Evolutionary conservation across 37 sponge, comb jelly and placozoan genomes (phyloP).

Genomic region (Cliona cf. orientalis): DNA sequence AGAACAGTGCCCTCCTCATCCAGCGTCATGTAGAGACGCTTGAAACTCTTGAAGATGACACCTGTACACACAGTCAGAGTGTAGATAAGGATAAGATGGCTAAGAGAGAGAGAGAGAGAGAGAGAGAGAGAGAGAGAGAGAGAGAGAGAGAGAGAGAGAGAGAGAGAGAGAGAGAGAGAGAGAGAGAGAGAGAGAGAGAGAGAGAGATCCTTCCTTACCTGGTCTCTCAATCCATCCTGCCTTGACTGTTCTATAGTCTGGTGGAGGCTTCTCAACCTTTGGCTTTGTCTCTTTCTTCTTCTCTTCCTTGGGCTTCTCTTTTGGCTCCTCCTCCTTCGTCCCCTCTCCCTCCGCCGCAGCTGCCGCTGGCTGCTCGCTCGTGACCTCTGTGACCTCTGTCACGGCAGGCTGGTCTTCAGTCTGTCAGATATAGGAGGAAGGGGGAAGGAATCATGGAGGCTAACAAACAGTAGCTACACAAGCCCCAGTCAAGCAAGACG

Average conservation of each 20-base stretch:
- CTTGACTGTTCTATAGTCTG: constrained; percentile 29
- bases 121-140: no score
- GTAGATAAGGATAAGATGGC: no score
- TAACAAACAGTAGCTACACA: no score
- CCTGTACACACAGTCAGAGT: no score
- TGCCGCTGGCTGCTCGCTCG: neutral
- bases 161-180: no score
- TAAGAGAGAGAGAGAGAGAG: neutral
- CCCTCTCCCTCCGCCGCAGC: neutral
- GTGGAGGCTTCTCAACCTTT: constrained; percentile 21
- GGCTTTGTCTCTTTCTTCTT: constrained; percentile 10
- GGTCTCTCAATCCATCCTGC: constrained; percentile 25
- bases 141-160: no score
- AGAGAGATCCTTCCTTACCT: no score
- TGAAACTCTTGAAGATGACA: constrained; percentile 44
- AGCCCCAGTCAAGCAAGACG: no score
- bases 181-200: no score
- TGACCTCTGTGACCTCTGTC: constrained; percentile 3
- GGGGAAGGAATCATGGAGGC: no score
- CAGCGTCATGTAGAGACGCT: constrained; percentile 41
- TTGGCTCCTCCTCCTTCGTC: constrained; percentile 31
- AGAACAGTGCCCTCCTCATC: constrained; percentile 50
- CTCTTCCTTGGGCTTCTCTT: constrained; percentile 9
- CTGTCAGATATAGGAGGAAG: no score
- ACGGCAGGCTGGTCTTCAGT: constrained; percentile 1